Evolutionary conservation across 53 echinoderm and acorn worm species (phyloP).

Genomic region (Zoroaster sp.): DNA sequence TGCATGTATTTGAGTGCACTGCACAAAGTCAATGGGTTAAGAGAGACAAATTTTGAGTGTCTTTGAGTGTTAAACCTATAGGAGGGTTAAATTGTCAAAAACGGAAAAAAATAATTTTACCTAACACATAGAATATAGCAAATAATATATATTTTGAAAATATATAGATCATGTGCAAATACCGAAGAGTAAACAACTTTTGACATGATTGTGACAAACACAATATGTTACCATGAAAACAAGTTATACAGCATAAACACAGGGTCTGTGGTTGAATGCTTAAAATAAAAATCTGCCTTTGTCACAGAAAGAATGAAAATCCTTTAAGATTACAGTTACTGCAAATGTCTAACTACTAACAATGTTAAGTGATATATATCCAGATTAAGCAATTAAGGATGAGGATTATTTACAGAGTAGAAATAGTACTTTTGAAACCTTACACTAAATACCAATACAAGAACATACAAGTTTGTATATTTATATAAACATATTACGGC

Average conservation of each 20-base stretch:
- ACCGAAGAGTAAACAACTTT: not conserved
- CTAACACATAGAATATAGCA: not conserved
- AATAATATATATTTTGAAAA: not conserved
- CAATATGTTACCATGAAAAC: too few relatives aligned
- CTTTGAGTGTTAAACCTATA: too few relatives aligned
- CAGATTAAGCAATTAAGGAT: not conserved
- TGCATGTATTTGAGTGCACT: too few relatives aligned
- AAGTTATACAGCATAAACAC: too few relatives aligned
- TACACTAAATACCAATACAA: not conserved
- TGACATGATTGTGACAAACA: not conserved
- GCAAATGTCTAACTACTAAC: not conserved
- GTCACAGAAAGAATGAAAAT: not conserved
- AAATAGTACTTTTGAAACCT: slow-evolving; percentile 29
- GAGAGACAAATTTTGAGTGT: too few relatives aligned
- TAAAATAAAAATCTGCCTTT: too few relatives aligned
- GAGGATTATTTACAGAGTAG: slow-evolving; percentile 17
- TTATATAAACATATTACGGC: not conserved
- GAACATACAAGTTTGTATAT: not conserved
- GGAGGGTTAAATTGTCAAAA: too few relatives aligned
- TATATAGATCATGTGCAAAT: not conserved
- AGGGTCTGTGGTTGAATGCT: too few relatives aligned
- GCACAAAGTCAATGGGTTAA: too few relatives aligned
- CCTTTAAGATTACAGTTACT: not conserved
- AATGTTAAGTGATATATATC: not conserved
- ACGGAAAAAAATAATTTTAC: not conserved